Evolutionary conservation across 2,797 vertebrate genomes (phyloP).

Genomic region (Caiman crocodilus): DNA sequence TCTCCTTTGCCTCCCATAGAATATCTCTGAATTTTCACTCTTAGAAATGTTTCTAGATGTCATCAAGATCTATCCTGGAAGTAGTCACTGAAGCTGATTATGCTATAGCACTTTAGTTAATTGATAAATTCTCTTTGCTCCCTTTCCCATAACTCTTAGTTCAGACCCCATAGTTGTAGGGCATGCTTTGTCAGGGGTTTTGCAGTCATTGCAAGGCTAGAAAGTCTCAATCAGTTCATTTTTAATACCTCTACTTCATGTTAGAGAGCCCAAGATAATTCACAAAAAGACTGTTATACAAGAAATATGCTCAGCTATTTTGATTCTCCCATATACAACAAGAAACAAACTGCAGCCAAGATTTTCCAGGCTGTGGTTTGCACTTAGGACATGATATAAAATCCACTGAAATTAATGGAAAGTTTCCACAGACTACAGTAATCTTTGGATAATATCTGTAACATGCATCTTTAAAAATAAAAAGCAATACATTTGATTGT

Average conservation of each 20-base stretch:
- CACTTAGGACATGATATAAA: neutral
- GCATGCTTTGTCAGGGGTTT: neutral
- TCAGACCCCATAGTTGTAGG: too few relatives aligned
- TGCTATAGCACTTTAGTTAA: neutral
- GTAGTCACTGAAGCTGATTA: neutral
- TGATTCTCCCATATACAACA: neutral
- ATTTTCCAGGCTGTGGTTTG: neutral
- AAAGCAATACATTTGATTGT: neutral
- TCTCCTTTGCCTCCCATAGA: neutral
- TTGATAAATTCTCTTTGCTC: neutral
- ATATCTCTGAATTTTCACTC: neutral
- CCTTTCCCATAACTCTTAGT: neutral
- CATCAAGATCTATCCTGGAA: neutral
- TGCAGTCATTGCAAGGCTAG: neutral
- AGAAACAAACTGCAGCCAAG: neutral
- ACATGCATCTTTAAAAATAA: fast-evolving
- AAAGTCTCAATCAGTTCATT: neutral
- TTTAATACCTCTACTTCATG: neutral
- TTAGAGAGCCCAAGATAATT: neutral
- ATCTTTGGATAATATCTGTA: neutral
- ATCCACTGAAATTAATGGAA: neutral
- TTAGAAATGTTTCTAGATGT: neutral
- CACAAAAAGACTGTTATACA: neutral
- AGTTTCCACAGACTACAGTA: neutral
- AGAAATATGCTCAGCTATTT: neutral